Conservation (phyloP, 1,140 invertebrate species). For the Rhopalosiphum padi region DNA sequence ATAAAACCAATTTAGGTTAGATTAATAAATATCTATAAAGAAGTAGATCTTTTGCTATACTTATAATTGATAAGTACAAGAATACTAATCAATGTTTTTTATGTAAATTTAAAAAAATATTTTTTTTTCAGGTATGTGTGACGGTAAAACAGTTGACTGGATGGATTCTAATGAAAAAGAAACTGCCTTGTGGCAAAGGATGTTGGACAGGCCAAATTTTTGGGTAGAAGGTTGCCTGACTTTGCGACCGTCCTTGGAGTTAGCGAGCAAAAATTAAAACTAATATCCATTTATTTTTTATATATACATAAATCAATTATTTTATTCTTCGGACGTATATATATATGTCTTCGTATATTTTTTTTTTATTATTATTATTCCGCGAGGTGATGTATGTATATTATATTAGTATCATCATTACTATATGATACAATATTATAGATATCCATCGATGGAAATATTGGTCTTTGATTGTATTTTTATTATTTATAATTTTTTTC, state of each 20-base stretch:
- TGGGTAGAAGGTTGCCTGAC: slow-evolving; percentile 93
- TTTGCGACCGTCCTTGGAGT: slow-evolving; percentile 78
- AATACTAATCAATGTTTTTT: background rate
- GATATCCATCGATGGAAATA: background rate
- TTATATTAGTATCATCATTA: background rate
- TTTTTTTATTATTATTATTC: background rate
- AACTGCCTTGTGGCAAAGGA: slow-evolving; percentile 88
- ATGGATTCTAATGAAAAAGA: slow-evolving; percentile 94
- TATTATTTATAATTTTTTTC: background rate
- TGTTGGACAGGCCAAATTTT: slow-evolving; percentile 91
- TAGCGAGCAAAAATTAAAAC: slow-evolving; percentile 59
- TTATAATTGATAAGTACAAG: background rate
- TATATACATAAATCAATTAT: background rate
- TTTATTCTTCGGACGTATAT: slow-evolving; percentile 30
- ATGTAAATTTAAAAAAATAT: background rate
- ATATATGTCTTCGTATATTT: background rate
- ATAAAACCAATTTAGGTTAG: background rate
- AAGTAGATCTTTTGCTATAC: background rate
- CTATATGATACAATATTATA: background rate
- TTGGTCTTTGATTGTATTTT: background rate
- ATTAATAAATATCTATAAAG: background rate
- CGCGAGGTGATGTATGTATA: background rate
- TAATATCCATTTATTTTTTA: background rate
- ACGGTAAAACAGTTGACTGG: slow-evolving; percentile 88
- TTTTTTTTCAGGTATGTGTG: slow-evolving; percentile 75